A percentile compares a stretch with the other conserved stretches of the same genome.
phyloP scores from a whole-genome alignment of 2,797 vertebrate genomes.

The Aphelocoma californica region DNA sequence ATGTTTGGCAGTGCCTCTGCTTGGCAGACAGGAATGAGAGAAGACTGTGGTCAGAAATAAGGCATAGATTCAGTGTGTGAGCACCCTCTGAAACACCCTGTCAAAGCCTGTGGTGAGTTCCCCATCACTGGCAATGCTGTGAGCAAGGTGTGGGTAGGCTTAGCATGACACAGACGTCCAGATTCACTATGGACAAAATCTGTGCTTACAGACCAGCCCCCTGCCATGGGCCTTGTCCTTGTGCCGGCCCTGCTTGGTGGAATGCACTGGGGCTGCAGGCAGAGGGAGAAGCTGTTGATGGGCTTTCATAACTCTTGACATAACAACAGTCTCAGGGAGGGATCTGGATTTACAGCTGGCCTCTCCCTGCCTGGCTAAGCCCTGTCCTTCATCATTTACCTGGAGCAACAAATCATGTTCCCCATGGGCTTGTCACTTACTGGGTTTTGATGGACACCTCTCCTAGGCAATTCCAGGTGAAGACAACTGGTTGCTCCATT shows the following conservation, averaged over 20 bases:
- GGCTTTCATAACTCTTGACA: background rate
- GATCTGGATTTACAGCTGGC: background rate
- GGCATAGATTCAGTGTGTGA: background rate
- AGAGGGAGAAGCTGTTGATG: background rate
- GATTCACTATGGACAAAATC: background rate
- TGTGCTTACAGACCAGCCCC: rapidly evolving
- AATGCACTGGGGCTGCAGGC: rapidly evolving
- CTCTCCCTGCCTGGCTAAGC: background rate
- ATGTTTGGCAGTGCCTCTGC: slow-evolving; percentile 4
- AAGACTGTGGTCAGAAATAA: background rate
- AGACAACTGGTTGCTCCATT: background rate
- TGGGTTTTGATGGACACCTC: background rate
- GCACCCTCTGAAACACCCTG: background rate
- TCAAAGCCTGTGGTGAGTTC: background rate
- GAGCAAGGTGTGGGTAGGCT: background rate
- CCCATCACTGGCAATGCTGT: background rate
- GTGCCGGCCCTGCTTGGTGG: background rate
- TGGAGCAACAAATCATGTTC: background rate
- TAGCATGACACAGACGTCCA: background rate
- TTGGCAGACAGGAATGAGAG: background rate
- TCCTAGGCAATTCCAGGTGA: background rate
- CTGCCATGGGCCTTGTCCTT: background rate
- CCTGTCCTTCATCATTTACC: background rate
- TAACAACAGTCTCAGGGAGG: background rate
- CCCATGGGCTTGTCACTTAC: background rate